Evolutionary conservation across 1,140 invertebrate genomes (phyloP).

Genomic region (Calephelis virginiensis): DNA sequence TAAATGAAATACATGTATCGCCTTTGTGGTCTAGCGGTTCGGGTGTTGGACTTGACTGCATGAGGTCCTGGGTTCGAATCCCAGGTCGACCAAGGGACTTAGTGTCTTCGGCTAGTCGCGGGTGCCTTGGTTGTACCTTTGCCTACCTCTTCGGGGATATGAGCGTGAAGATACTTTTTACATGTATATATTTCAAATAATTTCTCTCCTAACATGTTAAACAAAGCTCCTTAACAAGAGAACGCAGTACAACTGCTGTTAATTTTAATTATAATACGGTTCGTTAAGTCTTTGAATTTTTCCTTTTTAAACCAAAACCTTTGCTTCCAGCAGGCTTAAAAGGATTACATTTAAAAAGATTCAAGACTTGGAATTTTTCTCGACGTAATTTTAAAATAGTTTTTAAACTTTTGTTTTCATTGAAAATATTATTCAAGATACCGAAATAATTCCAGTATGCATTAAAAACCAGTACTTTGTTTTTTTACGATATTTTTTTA

Average conservation of each 20-base stretch:
- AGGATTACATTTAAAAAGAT: constrained; percentile 11
- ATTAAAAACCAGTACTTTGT: too few relatives aligned
- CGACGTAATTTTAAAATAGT: constrained; percentile 4
- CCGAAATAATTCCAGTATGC: too few relatives aligned
- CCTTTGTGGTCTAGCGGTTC: too few relatives aligned
- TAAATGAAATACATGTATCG: background rate
- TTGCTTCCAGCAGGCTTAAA: constrained; percentile 8
- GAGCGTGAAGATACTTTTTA: too few relatives aligned
- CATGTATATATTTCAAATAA: background rate
- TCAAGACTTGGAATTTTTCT: constrained; percentile 13
- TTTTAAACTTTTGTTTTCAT: background rate
- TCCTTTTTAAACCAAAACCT: constrained; percentile 1
- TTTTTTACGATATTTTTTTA: too few relatives aligned
- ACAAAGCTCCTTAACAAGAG: background rate
- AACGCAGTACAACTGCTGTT: background rate
- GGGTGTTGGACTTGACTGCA: too few relatives aligned
- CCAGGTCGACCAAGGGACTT: too few relatives aligned
- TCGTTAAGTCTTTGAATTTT: constrained; percentile 15
- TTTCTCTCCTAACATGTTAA: background rate
- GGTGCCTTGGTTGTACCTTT: too few relatives aligned
- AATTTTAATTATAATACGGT: constrained; percentile 16
- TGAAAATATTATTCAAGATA: background rate
- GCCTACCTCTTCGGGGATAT: too few relatives aligned
- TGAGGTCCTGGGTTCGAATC: too few relatives aligned
- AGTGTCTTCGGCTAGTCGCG: too few relatives aligned